A percentile compares a stretch with the other conserved stretches of the same genome.
These are phyloP conservation scores for Hiodon tergisus DNA, from an alignment of 2,113 vertebrate species.

Conservation along the genomic window DNA sequence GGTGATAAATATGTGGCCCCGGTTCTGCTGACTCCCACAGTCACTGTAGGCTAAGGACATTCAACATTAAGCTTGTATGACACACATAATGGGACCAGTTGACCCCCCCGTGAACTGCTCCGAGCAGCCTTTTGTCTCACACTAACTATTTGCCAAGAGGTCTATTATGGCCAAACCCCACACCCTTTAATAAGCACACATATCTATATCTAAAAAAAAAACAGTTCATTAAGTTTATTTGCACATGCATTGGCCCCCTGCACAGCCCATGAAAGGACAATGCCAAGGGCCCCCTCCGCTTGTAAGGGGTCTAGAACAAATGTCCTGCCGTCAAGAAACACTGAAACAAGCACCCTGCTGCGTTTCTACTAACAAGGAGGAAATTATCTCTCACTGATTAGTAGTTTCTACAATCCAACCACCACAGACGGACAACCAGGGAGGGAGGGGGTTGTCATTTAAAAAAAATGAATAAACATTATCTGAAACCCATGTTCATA, in stretches of 20 bases:
- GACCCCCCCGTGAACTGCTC: constrained; percentile 15
- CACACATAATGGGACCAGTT: not conserved
- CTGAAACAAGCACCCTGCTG: not conserved
- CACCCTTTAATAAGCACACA: not conserved
- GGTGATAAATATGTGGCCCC: too few relatives aligned
- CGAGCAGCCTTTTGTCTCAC: constrained; percentile 6
- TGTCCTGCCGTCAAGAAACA: not conserved
- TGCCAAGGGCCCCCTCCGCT: constrained; percentile 10
- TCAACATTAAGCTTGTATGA: constrained; percentile 11
- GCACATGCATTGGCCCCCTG: not conserved
- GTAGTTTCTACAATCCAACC: not conserved
- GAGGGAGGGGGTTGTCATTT: too few relatives aligned
- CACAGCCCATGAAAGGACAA: constrained; percentile 14
- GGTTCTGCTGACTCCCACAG: too few relatives aligned
- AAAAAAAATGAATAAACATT: too few relatives aligned
- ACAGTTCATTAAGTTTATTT: too few relatives aligned
- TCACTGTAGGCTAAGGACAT: not conserved
- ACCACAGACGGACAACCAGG: not conserved
- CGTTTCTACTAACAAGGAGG: constrained; percentile 11
- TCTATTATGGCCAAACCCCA: too few relatives aligned
- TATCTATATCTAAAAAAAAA: not conserved
- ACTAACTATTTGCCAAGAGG: constrained; percentile 21
- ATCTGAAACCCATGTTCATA: too few relatives aligned
- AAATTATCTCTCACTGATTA: constrained; percentile 8
- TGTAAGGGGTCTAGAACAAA: constrained; percentile 17